These are phyloP conservation scores for Chelmon rostratus DNA, from an alignment of 2,797 vertebrate species.

Conservation along the genomic window DNA sequence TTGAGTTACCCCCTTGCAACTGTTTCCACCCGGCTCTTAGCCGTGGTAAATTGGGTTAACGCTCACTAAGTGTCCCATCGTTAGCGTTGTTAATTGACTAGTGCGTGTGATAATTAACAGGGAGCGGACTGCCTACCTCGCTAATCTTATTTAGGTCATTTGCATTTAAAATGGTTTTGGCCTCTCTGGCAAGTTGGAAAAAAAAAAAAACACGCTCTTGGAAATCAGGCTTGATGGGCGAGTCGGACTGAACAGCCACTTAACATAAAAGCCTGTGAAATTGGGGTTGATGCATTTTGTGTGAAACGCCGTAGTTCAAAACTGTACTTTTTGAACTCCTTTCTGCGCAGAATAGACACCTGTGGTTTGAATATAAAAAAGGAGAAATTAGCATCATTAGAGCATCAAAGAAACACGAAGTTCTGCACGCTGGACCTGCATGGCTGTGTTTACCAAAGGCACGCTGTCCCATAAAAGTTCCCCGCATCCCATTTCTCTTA, in stretches of 20 bases:
- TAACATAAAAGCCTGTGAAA: slow-evolving; percentile 44
- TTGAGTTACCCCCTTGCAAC: slow-evolving; percentile 68
- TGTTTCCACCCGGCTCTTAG: slow-evolving; percentile 70
- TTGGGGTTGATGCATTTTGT: slow-evolving; percentile 11
- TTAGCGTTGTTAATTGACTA: slow-evolving; percentile 86
- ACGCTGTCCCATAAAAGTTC: slow-evolving; percentile 48
- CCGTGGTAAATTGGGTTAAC: slow-evolving; percentile 83
- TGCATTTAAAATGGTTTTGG: slow-evolving; percentile 86
- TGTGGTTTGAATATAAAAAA: not conserved
- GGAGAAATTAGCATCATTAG: not conserved
- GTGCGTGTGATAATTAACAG: slow-evolving; percentile 86
- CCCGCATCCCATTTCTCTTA: slow-evolving; percentile 50
- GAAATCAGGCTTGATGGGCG: slow-evolving; percentile 56
- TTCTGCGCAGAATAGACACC: not conserved
- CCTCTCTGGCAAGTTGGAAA: slow-evolving; percentile 68
- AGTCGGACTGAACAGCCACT: slow-evolving; percentile 41
- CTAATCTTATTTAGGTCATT: slow-evolving; percentile 87
- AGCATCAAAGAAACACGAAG: not conserved
- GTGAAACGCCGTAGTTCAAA: slow-evolving; percentile 10
- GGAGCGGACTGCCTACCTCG: slow-evolving; percentile 80
- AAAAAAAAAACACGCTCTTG: slow-evolving; percentile 25
- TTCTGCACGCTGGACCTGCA: slow-evolving; percentile 8
- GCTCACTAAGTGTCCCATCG: slow-evolving; percentile 84
- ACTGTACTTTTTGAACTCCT: not conserved
- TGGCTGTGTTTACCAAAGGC: slow-evolving; percentile 50